phyloP scores from a whole-genome alignment of 2,888 invertebrate species.

The Caenorhabditis virilis region DNA sequence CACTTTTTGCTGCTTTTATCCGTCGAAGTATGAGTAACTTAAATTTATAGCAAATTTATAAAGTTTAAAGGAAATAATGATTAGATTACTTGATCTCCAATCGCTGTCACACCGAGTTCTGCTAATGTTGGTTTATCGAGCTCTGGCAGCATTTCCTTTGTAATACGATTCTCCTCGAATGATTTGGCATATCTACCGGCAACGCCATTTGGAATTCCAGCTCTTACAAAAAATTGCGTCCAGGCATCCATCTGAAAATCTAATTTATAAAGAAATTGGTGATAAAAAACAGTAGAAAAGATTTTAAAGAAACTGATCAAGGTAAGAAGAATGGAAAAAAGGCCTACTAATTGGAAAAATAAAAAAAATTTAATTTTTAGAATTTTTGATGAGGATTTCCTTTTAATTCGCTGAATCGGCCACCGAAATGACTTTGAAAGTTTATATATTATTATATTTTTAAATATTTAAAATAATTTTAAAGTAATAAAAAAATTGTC shows the following conservation, averaged over 20 bases:
- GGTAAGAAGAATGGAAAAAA: background rate
- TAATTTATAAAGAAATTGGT: background rate
- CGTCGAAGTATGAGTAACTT: slow-evolving; percentile 38
- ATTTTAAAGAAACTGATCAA: too few species aligned
- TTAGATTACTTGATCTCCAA: slow-evolving; percentile 52
- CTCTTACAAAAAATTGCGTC: slow-evolving; percentile 41
- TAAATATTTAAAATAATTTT: too few species aligned
- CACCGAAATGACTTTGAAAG: too few species aligned
- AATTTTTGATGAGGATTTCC: too few species aligned
- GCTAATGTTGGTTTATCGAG: slow-evolving; percentile 51
- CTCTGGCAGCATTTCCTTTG: slow-evolving; percentile 49
- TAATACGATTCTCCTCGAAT: slow-evolving; percentile 41
- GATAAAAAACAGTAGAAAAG: too few species aligned
- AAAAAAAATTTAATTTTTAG: too few species aligned
- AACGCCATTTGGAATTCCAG: slow-evolving; percentile 47
- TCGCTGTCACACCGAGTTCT: slow-evolving; percentile 50
- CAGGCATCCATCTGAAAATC: slow-evolving; percentile 26
- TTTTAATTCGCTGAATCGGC: too few species aligned
- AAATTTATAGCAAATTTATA: slow-evolving; percentile 1
- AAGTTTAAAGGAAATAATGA: background rate
- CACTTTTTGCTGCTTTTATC: slow-evolving; percentile 22
- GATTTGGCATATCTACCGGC: slow-evolving; percentile 35
- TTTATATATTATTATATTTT: too few species aligned
- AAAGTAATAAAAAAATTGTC: too few species aligned
- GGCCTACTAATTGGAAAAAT: too few species aligned